Evolutionary conservation across 2,888 invertebrate genomes (phyloP).

Genomic region (Gerris lacustris): DNA sequence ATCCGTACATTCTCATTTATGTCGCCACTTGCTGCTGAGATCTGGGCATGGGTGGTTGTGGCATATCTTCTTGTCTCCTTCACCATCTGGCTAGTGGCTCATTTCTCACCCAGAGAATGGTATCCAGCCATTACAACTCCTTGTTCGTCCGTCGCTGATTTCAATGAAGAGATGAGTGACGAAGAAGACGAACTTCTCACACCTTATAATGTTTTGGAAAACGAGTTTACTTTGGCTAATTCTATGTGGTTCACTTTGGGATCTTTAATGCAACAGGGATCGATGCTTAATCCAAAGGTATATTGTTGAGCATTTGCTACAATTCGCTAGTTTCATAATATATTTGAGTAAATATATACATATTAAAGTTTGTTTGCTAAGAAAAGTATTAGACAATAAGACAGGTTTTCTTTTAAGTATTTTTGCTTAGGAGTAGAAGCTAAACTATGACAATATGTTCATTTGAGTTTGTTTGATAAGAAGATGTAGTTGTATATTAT

Average conservation of each 20-base stretch:
- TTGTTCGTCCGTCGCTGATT: constrained; percentile 16
- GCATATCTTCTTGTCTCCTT: constrained; percentile 67
- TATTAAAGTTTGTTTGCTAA: constrained; percentile 14
- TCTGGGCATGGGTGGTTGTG: constrained; percentile 70
- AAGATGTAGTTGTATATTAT: no score
- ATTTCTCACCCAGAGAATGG: constrained; percentile 71
- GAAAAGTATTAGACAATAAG: background rate
- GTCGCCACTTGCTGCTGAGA: constrained; percentile 71
- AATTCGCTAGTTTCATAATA: background rate
- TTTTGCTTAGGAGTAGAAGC: no score
- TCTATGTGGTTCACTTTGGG: constrained; percentile 80
- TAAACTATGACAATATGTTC: no score
- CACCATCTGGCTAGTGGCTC: constrained; percentile 65
- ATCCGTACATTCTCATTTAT: constrained; percentile 70
- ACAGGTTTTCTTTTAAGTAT: background rate
- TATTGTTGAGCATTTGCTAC: background rate
- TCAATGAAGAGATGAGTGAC: constrained; percentile 19
- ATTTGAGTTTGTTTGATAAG: no score
- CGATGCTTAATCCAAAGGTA: constrained; percentile 64
- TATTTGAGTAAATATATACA: background rate
- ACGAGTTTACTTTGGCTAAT: constrained; percentile 70
- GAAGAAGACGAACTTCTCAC: constrained; percentile 23
- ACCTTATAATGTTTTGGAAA: constrained; percentile 38
- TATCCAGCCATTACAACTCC: constrained; percentile 42
- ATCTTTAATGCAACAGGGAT: constrained; percentile 74